Evolutionary conservation across 2,888 invertebrate genomes (phyloP).

Genomic region (Cylloceria caligata): DNA sequence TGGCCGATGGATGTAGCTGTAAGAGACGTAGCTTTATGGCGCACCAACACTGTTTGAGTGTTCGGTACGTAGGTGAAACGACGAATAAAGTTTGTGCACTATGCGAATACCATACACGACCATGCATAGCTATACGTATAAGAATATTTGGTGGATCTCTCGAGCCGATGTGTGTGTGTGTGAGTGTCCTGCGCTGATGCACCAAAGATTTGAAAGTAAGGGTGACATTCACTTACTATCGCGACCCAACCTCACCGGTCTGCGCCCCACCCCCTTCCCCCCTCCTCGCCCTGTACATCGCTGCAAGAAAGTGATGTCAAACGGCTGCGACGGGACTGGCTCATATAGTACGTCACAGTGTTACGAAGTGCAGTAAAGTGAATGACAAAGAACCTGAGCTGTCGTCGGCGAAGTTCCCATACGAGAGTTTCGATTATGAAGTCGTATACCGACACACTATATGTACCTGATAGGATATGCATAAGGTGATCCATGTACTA

Average conservation of each 20-base stretch:
- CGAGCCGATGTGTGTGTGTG: background rate
- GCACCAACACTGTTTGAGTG: background rate
- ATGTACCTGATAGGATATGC: background rate
- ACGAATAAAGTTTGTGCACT: conserved; percentile 21
- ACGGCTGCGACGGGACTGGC: conserved; percentile 33
- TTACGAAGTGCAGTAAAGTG: conserved; percentile 4
- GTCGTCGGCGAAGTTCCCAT: conserved; percentile 26
- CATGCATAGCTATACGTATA: conserved; percentile 16
- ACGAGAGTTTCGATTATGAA: conserved; percentile 41
- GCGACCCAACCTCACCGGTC: conserved; percentile 29
- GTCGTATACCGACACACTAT: conserved; percentile 25
- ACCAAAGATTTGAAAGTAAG: conserved; percentile 30
- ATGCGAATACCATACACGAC: background rate
- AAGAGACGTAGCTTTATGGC: background rate
- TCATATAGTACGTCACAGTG: background rate
- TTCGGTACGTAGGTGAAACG: conserved; percentile 10
- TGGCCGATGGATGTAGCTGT: conserved; percentile 20
- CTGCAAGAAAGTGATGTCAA: conserved; percentile 41
- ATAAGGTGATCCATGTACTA: conserved; percentile 13
- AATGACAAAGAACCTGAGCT: conserved; percentile 39
- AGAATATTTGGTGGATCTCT: conserved; percentile 45
- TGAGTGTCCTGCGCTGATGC: conserved; percentile 23
- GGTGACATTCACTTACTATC: conserved; percentile 40
- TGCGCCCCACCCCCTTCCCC: background rate
- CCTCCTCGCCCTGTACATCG: background rate